phyloP scores from a whole-genome alignment of 1,140 invertebrate species.

The Magallana angulata region DNA sequence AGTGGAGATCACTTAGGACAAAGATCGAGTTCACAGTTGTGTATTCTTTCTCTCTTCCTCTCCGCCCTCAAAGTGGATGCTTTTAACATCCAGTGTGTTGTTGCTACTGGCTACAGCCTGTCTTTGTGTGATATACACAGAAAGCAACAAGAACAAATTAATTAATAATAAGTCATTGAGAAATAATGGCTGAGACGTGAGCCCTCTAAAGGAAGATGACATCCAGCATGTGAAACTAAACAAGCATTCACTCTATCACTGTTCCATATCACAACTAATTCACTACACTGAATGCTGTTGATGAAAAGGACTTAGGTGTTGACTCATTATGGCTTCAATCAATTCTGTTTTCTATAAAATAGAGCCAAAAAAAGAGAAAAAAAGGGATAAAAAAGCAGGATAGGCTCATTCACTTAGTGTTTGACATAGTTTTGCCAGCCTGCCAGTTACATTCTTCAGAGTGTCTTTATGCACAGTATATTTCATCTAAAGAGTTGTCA shows the following conservation, averaged over 20 bases:
- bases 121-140: constrained; percentile 15
- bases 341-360: constrained; percentile 1
- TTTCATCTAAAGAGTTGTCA: background rate
- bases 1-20: constrained; percentile 3
- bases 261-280: constrained; percentile 27
- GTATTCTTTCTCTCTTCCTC: background rate
- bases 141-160: constrained; percentile 24
- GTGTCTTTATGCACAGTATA: background rate
- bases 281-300: constrained; percentile 32
- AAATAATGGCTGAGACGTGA: background rate
- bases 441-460: background rate
- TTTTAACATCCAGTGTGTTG: background rate
- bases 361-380: no score
- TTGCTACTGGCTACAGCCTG: background rate
- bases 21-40: background rate
- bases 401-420: constrained; percentile 7
- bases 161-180: background rate
- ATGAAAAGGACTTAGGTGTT: constrained; percentile 3
- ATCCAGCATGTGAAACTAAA: background rate
- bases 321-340: background rate
- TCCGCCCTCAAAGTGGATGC: background rate
- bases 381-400: constrained; percentile 7
- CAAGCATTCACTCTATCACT: constrained; percentile 27
- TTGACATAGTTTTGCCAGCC: background rate
- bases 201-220: background rate